These are phyloP conservation scores for Tachina grossa DNA, from an alignment of 2,888 invertebrate genomes.

Conservation along the genomic window DNA sequence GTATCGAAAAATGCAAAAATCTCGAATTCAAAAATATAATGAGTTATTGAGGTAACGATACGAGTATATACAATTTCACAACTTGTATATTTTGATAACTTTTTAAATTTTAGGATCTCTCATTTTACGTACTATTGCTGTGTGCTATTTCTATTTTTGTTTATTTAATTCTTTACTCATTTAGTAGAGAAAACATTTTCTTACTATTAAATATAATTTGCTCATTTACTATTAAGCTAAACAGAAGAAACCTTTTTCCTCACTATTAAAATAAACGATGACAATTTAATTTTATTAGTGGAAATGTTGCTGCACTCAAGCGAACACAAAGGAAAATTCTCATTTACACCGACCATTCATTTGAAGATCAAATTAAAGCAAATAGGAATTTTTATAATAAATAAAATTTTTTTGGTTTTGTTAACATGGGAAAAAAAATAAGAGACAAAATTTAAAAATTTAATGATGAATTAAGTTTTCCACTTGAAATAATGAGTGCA, in stretches of 20 bases:
- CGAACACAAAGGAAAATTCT: background rate
- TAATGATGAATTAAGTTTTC: no score
- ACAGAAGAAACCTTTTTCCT: slow-evolving; percentile 38
- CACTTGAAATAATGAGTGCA: no score
- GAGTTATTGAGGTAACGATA: no score
- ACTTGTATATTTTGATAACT: no score
- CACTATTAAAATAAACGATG: slow-evolving; percentile 59
- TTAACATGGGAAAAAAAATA: no score
- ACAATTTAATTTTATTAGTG: slow-evolving; percentile 47
- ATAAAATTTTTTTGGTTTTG: no score
- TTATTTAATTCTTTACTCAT: background rate
- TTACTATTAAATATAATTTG: slow-evolving; percentile 3
- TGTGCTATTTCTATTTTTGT: background rate
- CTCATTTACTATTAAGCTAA: slow-evolving; percentile 37
- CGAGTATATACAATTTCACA: no score
- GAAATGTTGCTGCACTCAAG: slow-evolving; percentile 24
- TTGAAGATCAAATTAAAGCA: background rate
- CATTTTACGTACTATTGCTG: background rate
- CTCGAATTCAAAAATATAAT: no score
- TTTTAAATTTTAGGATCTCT: no score
- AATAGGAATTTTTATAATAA: background rate
- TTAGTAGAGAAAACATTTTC: background rate
- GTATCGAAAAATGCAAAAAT: no score
- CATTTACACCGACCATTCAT: background rate
- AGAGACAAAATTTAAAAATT: no score